Base-by-base conservation (phyloP, 2,113 vertebrate genomes). In the Gopherus evgoodei region DNA sequence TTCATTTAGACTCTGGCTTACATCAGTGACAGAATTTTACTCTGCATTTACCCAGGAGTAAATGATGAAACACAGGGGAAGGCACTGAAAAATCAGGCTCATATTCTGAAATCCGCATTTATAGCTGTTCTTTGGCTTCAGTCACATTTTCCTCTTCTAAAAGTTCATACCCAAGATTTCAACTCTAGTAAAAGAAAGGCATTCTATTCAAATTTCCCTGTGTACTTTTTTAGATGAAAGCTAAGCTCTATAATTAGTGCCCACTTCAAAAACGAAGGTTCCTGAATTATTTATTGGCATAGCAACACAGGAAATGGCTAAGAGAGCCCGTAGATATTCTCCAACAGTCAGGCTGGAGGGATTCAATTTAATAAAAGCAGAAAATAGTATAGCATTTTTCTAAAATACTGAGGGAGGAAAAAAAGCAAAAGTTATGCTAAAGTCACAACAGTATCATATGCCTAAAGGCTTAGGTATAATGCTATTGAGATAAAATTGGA, bases 201-300 rank as follows among this genome's bases (percentile, higher is more conserved):
- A 35, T 44, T 13, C 3, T 0, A 5, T 81, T 92, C 75, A 78
- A 47, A 78, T 47, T 95, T 96, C 53, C 13, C 86, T 25, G 53
- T 94, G 31, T 27, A 75, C 1, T 91, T 9, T 44, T 96, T 87
- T 53, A 86, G 52, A 83, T 47, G 35, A 84, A 93, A 93, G 75
- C 84, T 94, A 86, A 88, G 59, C 22, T 91, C 5, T 59, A 49
- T 93, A 97, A 96, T 97, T 96, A 96, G 44, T 85, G 16, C 16
- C 86, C 17, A 88, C 79, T 97, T 96, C 4, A 95, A 94, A 88
- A 92, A 81, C 54, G 65, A 38, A 1, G 6, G 91, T 91, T 92
- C 75, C 88, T 96, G 44, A 96, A 96, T 97, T 94, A 96, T 95
- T 96, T 47, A 93, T 94, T 95, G 94, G 35, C 50, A 65, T 57